Base-by-base conservation (phyloP, 2,113 vertebrate species). In the Otocyon megalotis region DNA sequence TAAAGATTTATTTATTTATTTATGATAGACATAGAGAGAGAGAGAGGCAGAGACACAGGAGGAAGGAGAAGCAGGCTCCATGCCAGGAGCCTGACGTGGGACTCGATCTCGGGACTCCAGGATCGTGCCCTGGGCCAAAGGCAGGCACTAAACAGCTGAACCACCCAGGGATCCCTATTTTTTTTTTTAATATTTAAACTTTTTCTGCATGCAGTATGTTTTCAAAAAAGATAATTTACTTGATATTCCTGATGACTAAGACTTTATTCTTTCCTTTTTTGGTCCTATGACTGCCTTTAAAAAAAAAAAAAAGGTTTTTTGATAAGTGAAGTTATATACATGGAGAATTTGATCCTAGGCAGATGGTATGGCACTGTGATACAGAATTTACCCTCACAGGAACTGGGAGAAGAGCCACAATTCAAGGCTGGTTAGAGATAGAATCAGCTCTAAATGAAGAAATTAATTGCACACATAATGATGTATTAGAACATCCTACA, bases 391-490 rank as follows among this genome's bases (percentile, higher is more conserved):
- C 96, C 97, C 95, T 97, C 63, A 95, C 96, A 97, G 37, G 93
- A 96, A 96, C 96, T 92, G 90, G 95, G 97, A 97, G 74, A 85
- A 96, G 93, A 97, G 94, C 96, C 97, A 83, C 82, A 24, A 95
- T 97, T 24, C 97, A 88, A 0, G 97, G 89, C 92, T 97, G 74
- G 92, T 98, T 98, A 96, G 96, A 96, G 89, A 90, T 20, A 82
- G 90, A 94, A 87, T 93, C 60, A 88, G 48, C 97, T 98, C 97
- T 92, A 96, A 97, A 96, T 96, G 98, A 98, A 93, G 93, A 94
- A 96, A 97, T 97, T 98, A 98, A 98, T 95, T 97, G 97, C 88
- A 95, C 92, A 93, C 93, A 56, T 96, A 97, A 98, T 95, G 97
- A 95, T 96, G 86, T 96, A 96, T 56, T 56, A 97, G 96, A 69